Base-by-base conservation (phyloP, 1,140 invertebrate genomes). In the Paramacrobiotus metropolitanus region DNA sequence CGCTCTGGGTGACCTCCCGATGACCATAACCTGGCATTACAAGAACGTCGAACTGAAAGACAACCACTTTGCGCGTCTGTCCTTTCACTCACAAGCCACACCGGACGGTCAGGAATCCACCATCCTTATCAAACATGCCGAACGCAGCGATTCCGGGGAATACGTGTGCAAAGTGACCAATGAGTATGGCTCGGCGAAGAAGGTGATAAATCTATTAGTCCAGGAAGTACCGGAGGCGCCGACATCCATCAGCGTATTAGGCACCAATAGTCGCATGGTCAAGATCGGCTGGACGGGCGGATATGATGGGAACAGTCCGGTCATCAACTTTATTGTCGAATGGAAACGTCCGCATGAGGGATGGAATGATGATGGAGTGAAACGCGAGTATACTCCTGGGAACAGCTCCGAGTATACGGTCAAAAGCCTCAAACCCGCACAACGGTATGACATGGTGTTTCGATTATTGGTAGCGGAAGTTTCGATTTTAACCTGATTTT, bases 371-470 rank as follows among this genome's bases (percentile, higher is more conserved):
- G 34, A 40, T 40, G 34, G 34, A 40, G n/a, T 40, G 34, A 40
- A 40, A 40, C 34, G 15, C 28, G 48, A 55, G 48, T 24, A 55
- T 24, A 24, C 48, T 9, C 48, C 48, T 9, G 48, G 48, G 48
- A 55, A 55, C 48, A 55, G 48, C 24, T 20, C 48, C 48, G 9
- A 4, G 24, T 55, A 55, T 1, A 82, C 80, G 60, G 79, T 95
- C 18, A 80, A 81, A 64, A 83, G 83, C 66, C 75, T 95, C 1
- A 80, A 83, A 61, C 89, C 90, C 1, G 83, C 88, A 0, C 87
- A 83, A 60, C 81, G 81, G n/a, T n/a, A n/a, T n/a, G n/a, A n/a
- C n/a, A n/a, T n/a, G n/a, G n/a, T n/a, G n/a, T n/a, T n/a, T n/a
- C n/a, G n/a, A n/a, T n/a, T n/a, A n/a, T n/a, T n/a, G n/a, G n/a